Conservation (phyloP, 2,888 invertebrate species). For the Diaperis boleti region DNA sequence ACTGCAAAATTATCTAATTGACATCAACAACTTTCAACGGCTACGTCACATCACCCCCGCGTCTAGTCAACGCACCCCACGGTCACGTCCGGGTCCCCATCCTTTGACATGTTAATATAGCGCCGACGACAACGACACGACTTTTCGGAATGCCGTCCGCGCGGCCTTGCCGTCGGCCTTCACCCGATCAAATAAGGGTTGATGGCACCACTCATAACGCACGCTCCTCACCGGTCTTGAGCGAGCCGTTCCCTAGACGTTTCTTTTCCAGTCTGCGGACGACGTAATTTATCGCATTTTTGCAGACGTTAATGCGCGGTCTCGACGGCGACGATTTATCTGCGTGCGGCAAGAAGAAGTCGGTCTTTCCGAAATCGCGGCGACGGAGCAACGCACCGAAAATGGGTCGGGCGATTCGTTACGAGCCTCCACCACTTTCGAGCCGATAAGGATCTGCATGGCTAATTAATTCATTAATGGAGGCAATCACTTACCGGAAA, state of each 20-base stretch:
- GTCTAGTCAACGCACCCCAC: neutral
- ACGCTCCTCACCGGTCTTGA: slow-evolving; percentile 24
- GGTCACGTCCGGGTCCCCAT: slow-evolving; percentile 2
- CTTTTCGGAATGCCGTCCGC: slow-evolving; percentile 19
- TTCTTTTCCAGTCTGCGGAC: slow-evolving; percentile 12
- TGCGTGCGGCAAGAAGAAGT: slow-evolving; percentile 2
- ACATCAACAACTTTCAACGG: too few relatives aligned
- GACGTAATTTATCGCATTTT: slow-evolving; percentile 34
- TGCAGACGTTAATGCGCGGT: slow-evolving; percentile 32
- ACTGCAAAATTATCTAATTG: too few relatives aligned
- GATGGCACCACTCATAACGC: slow-evolving; percentile 35
- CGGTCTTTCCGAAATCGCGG: slow-evolving; percentile 17
- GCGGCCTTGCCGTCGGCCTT: slow-evolving; percentile 26
- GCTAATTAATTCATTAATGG: slow-evolving; percentile 35
- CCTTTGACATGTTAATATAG: neutral
- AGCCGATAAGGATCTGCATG: slow-evolving; percentile 18
- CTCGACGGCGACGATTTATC: slow-evolving; percentile 15
- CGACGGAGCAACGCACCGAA: slow-evolving; percentile 35
- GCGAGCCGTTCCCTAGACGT: slow-evolving; percentile 6
- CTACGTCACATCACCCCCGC: too few relatives aligned
- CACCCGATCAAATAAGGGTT: slow-evolving; percentile 38
- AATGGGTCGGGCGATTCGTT: slow-evolving; percentile 38
- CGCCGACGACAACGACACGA: slow-evolving; percentile 1
- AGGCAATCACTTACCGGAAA: slow-evolving; percentile 63
- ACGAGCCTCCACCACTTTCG: slow-evolving; percentile 18